Conservation (phyloP, 2,888 invertebrate genomes). For the Lepidochrysops patricia region DNA sequence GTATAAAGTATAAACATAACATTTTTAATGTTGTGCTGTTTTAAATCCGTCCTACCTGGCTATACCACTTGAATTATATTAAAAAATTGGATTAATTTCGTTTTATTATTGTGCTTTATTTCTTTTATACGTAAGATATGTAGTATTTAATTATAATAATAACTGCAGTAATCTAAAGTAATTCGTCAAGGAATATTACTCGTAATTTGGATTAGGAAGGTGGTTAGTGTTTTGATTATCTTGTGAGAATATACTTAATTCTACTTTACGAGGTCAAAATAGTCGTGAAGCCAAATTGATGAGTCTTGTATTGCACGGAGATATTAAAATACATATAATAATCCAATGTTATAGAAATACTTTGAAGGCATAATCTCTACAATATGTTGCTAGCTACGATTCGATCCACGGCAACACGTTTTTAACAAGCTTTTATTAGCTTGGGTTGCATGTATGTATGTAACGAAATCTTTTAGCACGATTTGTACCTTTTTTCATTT, state of each 20-base stretch:
- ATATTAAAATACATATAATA: not conserved
- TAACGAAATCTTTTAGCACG: no score
- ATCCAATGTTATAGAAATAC: no score
- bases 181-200: conserved; percentile 5
- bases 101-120: not conserved
- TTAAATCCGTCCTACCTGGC: not conserved
- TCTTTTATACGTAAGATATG: not conserved
- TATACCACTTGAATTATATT: not conserved
- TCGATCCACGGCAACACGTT: no score
- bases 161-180: not conserved
- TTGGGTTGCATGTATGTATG: no score
- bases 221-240: not conserved
- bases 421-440: no score
- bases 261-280: conserved; percentile 2
- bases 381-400: no score
- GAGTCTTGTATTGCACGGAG: not conserved
- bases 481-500: no score
- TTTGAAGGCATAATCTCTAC: no score
- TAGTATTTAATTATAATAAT: not conserved
- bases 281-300: not conserved
- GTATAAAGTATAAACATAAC: no score
- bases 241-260: conserved; percentile 1
- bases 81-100: not conserved
- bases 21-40: not conserved
- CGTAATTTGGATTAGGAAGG: conserved; percentile 4